Percentiles rank a stretch among this genome's conserved stretches.
These are phyloP conservation scores for Diplodus puntazzo DNA, from an alignment of 2,797 vertebrate genomes.

Conservation along the genomic window DNA sequence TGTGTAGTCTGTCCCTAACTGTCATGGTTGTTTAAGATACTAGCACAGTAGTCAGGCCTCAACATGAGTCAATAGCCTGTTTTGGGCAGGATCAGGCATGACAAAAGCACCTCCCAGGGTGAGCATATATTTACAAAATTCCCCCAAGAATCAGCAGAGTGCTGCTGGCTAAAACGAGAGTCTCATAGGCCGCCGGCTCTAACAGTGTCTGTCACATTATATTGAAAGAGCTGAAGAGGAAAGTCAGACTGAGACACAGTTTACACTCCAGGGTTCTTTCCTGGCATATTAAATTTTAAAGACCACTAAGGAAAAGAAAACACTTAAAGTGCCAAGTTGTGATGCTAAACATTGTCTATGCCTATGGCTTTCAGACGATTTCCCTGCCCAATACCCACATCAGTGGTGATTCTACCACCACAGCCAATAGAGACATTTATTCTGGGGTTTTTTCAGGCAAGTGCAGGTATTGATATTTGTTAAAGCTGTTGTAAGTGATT, in stretches of 20 bases:
- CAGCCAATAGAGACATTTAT: background rate
- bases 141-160: conserved; percentile 23
- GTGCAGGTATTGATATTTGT: background rate
- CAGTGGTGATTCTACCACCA: background rate
- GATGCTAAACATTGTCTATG: conserved; percentile 20
- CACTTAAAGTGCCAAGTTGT: conserved; percentile 17
- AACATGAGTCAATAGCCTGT: conserved; percentile 38
- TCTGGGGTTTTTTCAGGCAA: background rate
- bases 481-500: too few species aligned
- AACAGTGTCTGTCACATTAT: conserved; percentile 52
- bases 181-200: conserved; percentile 27
- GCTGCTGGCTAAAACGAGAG: conserved; percentile 30
- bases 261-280: conserved; percentile 29
- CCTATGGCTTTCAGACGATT: conserved; percentile 14
- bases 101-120: conserved; percentile 28
- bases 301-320: conserved; percentile 20
- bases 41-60: conserved; percentile 9
- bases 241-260: conserved; percentile 27
- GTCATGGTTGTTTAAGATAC: background rate
- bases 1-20: background rate
- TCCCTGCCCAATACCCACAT: background rate
- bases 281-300: conserved; percentile 37
- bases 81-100: conserved; percentile 9
- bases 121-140: conserved; percentile 31
- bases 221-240: conserved; percentile 22